phyloP scores from a whole-genome alignment of 1,140 invertebrate species.

The Cephus cinctus region DNA sequence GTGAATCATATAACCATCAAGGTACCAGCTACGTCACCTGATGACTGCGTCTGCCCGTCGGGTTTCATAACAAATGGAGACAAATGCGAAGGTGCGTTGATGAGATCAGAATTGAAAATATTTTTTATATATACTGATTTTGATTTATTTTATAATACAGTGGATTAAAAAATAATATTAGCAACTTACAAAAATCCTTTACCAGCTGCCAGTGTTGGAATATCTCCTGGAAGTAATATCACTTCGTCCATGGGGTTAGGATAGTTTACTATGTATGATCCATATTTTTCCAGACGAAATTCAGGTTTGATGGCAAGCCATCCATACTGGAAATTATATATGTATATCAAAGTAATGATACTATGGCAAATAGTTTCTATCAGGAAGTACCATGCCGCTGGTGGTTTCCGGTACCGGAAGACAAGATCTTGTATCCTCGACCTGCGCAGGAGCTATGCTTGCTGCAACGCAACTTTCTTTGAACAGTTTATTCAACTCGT shows the following conservation, averaged over 20 bases:
- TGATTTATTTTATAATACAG: not conserved
- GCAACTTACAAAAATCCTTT: conserved; percentile 27
- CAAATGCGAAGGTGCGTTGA: conserved; percentile 56
- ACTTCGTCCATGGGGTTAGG: conserved; percentile 27
- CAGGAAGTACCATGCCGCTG: conserved; percentile 22
- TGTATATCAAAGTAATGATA: not conserved
- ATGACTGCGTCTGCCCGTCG: conserved; percentile 63
- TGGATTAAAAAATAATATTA: no score
- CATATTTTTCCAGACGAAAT: conserved; percentile 37
- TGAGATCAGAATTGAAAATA: conserved; percentile 4
- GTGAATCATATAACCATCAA: conserved; percentile 60
- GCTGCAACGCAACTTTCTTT: no score
- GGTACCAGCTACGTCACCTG: conserved; percentile 52
- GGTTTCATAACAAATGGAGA: conserved; percentile 55
- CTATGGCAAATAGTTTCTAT: not conserved
- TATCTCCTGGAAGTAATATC: conserved; percentile 18
- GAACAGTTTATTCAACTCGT: conserved; percentile 22
- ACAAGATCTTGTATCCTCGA: conserved; percentile 25
- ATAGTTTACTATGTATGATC: conserved; percentile 22
- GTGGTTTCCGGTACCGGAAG: conserved; percentile 29
- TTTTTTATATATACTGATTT: not conserved
- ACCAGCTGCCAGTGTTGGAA: conserved; percentile 25
- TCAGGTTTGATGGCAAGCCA: conserved; percentile 35
- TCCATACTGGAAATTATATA: conserved; percentile 29
- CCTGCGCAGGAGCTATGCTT: no score